Evolutionary conservation across 2,113 vertebrate genomes (phyloP), one percentile per base, ranked within the genome.

Genomic region (Clupea harengus): DNA sequence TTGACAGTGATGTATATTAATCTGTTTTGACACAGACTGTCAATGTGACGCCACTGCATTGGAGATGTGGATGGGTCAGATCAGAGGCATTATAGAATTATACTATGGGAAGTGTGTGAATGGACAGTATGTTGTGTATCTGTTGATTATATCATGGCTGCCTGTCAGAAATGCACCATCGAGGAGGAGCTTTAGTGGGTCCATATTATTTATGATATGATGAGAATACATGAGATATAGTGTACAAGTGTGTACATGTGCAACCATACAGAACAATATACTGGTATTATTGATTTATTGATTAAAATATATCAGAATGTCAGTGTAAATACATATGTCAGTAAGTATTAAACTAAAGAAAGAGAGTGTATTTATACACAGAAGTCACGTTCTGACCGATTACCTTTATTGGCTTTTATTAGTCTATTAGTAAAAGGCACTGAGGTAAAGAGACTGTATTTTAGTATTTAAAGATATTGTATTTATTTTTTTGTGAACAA

Each of bases 391-490:
- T 78, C 72, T 32, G 28, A 39, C 13, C n/a, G 52, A 20, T 3
- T 18, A 11, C 3, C 64, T 67, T 67, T 67, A 67, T 67, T 67
- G 64, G 60, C 11, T 67, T n/a, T 57, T 9, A 25, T 67, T 67
- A 67, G n/a, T 25, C n/a, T n/a, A n/a, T n/a, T n/a, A n/a, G n/a
- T n/a, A n/a, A n/a, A n/a, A n/a, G n/a, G n/a, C n/a, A n/a, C 39
- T 75, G 28, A 75, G 67, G 72, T 39, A 11, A 78, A 78, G 28
- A 78, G 28, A 20, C 54, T 0, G 18, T 60, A 60, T 78, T 39
- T 39, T 39, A 15, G 72, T 78, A 78, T 78, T 78, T 78, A 78
- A 78, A 78, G 72, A 78, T 72, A 32, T 32, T 44, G 72, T 78
- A 78, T 78, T 78, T 78, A 78, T 78, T 78, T 72, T 72, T 75